Base-by-base conservation (phyloP, 2,113 vertebrate genomes). In the Sakesphorus luctuosus region DNA sequence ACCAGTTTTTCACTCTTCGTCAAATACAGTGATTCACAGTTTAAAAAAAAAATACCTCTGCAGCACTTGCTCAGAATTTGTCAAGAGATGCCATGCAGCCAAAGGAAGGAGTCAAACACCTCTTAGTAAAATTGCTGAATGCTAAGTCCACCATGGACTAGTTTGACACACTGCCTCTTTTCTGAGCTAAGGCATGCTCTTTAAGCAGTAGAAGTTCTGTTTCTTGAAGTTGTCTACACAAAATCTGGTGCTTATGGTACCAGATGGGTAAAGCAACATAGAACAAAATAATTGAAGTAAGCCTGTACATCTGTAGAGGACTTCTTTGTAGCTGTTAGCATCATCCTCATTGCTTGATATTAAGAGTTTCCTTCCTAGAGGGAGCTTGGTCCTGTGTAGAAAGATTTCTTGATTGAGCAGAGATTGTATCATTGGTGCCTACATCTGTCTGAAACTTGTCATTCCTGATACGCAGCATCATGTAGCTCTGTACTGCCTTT, bases 111-210 rank as follows among this genome's bases (percentile, higher is more conserved):
- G 12, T 53, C 0, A 3, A 85, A n/a, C 31, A 38, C 55, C 53
- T 61, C 28, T 77, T 84, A 61, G 13, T 72, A 50, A 46, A 82
- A 59, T 26, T 58, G 13, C 13, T 74, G 25, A 58, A 25, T 14
- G 35, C 29, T 87, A 13, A n/a, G 35, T 63, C 38, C 44, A 26
- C 16, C 4, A 4, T 31, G 25, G 50, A 84, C 13, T 62, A 6
- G 26, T 16, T 33, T 0, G 0, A 33, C 13, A 19, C 15, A 4
- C 7, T 58, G 15, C 29, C 14, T 44, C 16, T 38, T 79, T 66
- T 23, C 63, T 2, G 6, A 73, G 6, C 66, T 83, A n/a, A 0
- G 0, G 25, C 1, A 4, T 11, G 7, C 13, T 58, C 10, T 58
- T 73, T 36, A 65, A 65, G 20, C 18, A 65, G 10, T 46, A 36